Percentiles rank a stretch among this genome's conserved stretches.
Evolutionary conservation across 2,888 invertebrate genomes (phyloP).

Genomic region (Drosophila monieri): DNA sequence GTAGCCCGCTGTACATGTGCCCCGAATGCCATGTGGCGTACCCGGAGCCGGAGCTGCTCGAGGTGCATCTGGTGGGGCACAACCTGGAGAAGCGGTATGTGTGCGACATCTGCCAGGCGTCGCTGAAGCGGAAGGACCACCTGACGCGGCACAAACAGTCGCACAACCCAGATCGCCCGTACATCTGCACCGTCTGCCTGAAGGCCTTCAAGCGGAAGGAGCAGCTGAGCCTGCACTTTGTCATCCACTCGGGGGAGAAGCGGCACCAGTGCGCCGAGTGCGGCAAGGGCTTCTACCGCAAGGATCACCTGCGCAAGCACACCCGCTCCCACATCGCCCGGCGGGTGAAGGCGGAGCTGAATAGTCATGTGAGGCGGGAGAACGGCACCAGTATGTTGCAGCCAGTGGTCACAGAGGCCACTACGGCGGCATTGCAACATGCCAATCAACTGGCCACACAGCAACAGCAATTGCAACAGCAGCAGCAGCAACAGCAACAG

Average conservation of each 20-base stretch:
- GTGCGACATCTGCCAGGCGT: conserved; percentile 95
- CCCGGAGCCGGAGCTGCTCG: conserved; percentile 92
- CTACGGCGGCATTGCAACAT: conserved; percentile 78
- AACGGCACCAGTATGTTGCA: conserved; percentile 83
- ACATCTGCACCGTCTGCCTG: conserved; percentile 93
- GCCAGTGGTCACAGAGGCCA: conserved; percentile 79
- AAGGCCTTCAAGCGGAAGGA: conserved; percentile 96
- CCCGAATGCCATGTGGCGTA: conserved; percentile 96
- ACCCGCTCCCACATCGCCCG: conserved; percentile 93
- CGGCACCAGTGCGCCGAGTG: conserved; percentile 94
- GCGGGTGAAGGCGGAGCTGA: conserved; percentile 89
- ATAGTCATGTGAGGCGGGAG: conserved; percentile 83
- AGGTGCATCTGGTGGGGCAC: conserved; percentile 93
- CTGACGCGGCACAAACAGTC: conserved; percentile 94
- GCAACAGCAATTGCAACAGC: conserved; percentile 84
- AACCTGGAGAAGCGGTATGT: conserved; percentile 93
- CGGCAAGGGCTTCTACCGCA: conserved; percentile 94
- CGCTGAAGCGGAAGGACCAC: conserved; percentile 94
- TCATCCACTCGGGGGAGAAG: conserved; percentile 94
- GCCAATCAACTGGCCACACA: conserved; percentile 83
- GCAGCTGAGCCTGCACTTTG: conserved; percentile 93
- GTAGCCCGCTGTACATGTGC: conserved; percentile 93
- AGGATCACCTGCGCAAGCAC: conserved; percentile 93
- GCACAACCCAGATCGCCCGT: conserved; percentile 94
- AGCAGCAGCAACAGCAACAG: conserved; percentile 74